These are phyloP conservation scores for Dasyornis broadbenti DNA, from an alignment of 2,113 vertebrate species.

Conservation along the genomic window DNA sequence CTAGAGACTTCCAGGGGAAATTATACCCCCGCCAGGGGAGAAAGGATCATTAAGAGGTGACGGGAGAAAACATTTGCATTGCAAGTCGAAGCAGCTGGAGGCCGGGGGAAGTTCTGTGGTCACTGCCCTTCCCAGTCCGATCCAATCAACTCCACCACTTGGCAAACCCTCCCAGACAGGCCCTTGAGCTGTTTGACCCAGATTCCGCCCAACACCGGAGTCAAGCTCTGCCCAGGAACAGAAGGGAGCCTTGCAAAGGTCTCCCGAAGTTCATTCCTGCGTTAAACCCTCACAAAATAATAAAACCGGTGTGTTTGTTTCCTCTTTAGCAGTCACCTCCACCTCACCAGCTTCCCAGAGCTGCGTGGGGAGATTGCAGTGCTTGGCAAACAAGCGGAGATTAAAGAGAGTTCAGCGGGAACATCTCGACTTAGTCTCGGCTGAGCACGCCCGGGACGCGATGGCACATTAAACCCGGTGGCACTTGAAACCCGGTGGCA, in stretches of 20 bases:
- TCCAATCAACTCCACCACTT: slow-evolving; percentile 43
- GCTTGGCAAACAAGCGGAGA: slow-evolving; percentile 33
- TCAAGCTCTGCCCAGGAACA: slow-evolving; percentile 15
- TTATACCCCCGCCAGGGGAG: not conserved
- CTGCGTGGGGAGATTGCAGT: not conserved
- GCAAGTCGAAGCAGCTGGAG: slow-evolving; percentile 59
- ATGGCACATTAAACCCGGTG: not conserved
- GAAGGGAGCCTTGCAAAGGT: slow-evolving; percentile 1
- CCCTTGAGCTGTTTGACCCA: slow-evolving; percentile 37
- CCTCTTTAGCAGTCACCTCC: slow-evolving; percentile 43
- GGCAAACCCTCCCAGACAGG: slow-evolving; percentile 46
- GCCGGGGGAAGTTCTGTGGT: slow-evolving; percentile 30
- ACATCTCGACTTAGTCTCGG: slow-evolving; percentile 26
- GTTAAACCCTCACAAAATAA: not conserved
- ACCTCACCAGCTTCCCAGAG: not conserved
- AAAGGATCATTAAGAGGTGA: slow-evolving; percentile 47
- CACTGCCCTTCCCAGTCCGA: slow-evolving; percentile 55
- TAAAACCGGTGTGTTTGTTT: not conserved
- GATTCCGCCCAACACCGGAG: not conserved
- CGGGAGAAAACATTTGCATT: slow-evolving; percentile 54
- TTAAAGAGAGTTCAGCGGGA: not conserved
- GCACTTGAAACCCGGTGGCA: not conserved
- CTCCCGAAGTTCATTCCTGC: not conserved
- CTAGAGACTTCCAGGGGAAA: slow-evolving; percentile 43
- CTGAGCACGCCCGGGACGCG: not conserved